Conservation (phyloP, 2,888 invertebrate genomes). For the Watsonalla cultraria region DNA sequence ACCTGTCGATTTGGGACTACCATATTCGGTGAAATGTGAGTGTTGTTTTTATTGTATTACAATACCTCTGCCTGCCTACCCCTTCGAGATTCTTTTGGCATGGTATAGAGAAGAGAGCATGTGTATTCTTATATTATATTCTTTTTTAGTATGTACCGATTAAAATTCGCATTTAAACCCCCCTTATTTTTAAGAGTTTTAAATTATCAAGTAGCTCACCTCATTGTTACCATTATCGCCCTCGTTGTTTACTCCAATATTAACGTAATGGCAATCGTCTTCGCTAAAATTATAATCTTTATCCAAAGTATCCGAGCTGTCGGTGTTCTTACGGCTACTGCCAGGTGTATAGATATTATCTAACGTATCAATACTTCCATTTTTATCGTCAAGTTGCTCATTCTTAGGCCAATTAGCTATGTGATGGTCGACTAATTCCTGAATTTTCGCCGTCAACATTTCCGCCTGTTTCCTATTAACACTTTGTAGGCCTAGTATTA, state of each 20-base stretch:
- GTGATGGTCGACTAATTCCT: constrained; percentile 64
- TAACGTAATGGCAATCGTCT: constrained; percentile 60
- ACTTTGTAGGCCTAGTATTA: constrained; percentile 76
- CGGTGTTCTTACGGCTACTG: constrained; percentile 65
- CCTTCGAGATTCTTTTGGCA: too few relatives aligned
- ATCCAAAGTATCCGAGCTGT: constrained; percentile 64
- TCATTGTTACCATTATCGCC: constrained; percentile 36
- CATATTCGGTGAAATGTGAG: too few relatives aligned
- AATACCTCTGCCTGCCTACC: too few relatives aligned
- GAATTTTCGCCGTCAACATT: constrained; percentile 64
- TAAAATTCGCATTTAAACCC: too few relatives aligned
- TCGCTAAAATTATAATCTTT: constrained; percentile 59
- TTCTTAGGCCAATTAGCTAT: constrained; percentile 62
- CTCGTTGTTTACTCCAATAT: constrained; percentile 35
- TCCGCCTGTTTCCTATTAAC: constrained; percentile 69
- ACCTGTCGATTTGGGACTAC: too few relatives aligned
- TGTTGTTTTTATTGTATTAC: too few relatives aligned
- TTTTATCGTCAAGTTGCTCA: constrained; percentile 44
- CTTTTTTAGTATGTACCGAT: too few relatives aligned
- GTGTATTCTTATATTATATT: too few relatives aligned
- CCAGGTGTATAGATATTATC: constrained; percentile 60
- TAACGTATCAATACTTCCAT: constrained; percentile 55
- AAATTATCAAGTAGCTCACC: not conserved
- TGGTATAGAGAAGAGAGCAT: too few relatives aligned
- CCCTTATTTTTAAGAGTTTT: not conserved